Evolutionary conservation across 2,113 vertebrate species (phyloP).

Genomic region (Apeltes quadracus): DNA sequence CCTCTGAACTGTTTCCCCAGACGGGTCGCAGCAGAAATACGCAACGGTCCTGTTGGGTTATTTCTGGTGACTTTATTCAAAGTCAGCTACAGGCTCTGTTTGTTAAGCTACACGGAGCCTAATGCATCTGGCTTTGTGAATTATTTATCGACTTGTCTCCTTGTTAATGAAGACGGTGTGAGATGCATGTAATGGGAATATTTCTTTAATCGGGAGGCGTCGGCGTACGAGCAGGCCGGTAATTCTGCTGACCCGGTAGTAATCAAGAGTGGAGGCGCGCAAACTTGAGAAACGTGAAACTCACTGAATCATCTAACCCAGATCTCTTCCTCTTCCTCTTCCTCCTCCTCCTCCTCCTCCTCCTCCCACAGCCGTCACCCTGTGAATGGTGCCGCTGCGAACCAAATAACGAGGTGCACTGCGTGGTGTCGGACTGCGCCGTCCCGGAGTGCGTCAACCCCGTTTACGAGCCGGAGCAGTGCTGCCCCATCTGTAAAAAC

Average conservation of each 20-base stretch:
- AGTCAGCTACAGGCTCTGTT: conserved; percentile 21
- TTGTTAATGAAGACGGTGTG: conserved; percentile 19
- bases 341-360: no score
- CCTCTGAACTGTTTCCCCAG: conserved; percentile 50
- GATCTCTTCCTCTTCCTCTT: conserved; percentile 43
- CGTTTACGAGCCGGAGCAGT: conserved; percentile 98
- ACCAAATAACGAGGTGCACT: conserved; percentile 99
- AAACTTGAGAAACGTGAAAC: conserved; percentile 25
- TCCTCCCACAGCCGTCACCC: conserved; percentile 80
- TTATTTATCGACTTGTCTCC: conserved; percentile 42
- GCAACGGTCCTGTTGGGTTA: conserved; percentile 35
- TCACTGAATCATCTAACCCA: conserved; percentile 55
- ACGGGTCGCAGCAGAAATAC: conserved; percentile 44
- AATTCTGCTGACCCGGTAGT: background rate
- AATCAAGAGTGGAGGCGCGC: background rate
- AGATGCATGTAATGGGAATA: background rate
- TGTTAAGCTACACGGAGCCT: conserved; percentile 36
- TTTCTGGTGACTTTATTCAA: conserved; percentile 38
- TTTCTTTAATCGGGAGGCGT: conserved; percentile 15
- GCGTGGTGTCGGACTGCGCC: conserved; percentile 98
- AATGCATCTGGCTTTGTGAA: conserved; percentile 42
- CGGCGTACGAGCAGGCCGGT: background rate
- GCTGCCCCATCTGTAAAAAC: conserved; percentile 99
- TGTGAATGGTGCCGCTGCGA: conserved; percentile 99
- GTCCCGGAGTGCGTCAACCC: conserved; percentile 99